Evolutionary conservation across 2,888 invertebrate genomes (phyloP).

Genomic region (Dynastes tityus): DNA sequence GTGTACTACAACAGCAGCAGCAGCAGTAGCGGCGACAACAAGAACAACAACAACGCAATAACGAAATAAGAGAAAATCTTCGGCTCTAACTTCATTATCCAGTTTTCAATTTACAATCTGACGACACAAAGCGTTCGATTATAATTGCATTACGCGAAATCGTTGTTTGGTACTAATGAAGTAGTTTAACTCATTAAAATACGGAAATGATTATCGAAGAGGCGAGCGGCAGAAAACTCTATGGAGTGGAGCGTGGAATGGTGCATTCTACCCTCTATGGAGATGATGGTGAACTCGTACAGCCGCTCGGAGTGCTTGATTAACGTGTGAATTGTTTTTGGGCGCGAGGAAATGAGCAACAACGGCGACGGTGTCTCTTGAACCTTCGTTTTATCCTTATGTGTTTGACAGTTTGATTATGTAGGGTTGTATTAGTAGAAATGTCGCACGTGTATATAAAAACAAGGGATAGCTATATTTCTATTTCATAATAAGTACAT

Average conservation of each 20-base stretch:
- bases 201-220: conserved; percentile 62
- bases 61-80: conserved; percentile 50
- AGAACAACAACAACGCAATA: conserved; percentile 27
- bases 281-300: not conserved
- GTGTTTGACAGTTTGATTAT: not conserved
- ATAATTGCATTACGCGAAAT: conserved; percentile 61
- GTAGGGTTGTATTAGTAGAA: too few species aligned
- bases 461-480: too few species aligned
- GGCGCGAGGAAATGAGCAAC: conserved; percentile 13
- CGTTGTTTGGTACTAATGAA: conserved; percentile 63
- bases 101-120: conserved; percentile 56
- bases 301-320: not conserved
- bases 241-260: not conserved
- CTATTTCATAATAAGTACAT: too few species aligned
- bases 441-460: too few species aligned
- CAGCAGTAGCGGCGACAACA: too few species aligned
- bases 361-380: not conserved
- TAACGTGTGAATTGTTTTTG: conserved; percentile 13
- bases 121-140: conserved; percentile 57
- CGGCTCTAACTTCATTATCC: conserved; percentile 48
- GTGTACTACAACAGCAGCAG: too few species aligned
- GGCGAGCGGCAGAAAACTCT: conserved; percentile 37
- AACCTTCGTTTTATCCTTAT: not conserved
- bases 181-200: conserved; percentile 62
- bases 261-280: not conserved